A percentile compares a stretch with the other conserved stretches of the same genome.
phyloP scores from a whole-genome alignment of 2,888 invertebrate species.

The Harpalus rubripes region DNA sequence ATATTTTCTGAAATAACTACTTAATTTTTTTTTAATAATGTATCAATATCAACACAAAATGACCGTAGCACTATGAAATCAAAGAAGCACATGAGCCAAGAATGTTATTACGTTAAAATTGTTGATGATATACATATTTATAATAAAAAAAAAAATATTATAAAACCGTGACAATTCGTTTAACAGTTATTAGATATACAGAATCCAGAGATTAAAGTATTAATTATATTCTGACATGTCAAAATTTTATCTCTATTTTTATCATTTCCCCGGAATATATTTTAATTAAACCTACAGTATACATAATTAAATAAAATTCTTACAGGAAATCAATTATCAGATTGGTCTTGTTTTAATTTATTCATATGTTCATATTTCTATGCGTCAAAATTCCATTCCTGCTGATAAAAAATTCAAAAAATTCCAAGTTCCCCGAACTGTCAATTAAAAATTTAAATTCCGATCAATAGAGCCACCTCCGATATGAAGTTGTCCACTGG shows the following conservation, averaged over 20 bases:
- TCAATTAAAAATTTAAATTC: constrained; percentile 41
- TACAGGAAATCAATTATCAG: background rate
- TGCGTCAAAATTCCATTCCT: constrained; percentile 1
- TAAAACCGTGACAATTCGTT: no score
- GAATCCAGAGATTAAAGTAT: background rate
- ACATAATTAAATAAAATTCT: background rate
- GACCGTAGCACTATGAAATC: no score
- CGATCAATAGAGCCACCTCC: constrained; percentile 8
- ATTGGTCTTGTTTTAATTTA: background rate
- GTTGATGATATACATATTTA: no score
- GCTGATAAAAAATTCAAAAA: constrained; percentile 23
- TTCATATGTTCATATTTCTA: background rate
- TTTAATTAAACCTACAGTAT: background rate
- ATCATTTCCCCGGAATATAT: background rate
- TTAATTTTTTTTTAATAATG: no score
- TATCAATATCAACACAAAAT: no score
- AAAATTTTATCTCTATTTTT: background rate
- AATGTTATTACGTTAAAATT: no score
- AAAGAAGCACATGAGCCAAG: no score
- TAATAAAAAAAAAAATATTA: no score
- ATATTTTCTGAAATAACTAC: no score
- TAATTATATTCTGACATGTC: background rate
- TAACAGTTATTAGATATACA: background rate
- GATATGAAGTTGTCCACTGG: background rate
- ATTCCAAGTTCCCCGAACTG: background rate